Base-by-base conservation (phyloP, 2,888 invertebrate genomes). In the Metopia argyrocephala region DNA sequence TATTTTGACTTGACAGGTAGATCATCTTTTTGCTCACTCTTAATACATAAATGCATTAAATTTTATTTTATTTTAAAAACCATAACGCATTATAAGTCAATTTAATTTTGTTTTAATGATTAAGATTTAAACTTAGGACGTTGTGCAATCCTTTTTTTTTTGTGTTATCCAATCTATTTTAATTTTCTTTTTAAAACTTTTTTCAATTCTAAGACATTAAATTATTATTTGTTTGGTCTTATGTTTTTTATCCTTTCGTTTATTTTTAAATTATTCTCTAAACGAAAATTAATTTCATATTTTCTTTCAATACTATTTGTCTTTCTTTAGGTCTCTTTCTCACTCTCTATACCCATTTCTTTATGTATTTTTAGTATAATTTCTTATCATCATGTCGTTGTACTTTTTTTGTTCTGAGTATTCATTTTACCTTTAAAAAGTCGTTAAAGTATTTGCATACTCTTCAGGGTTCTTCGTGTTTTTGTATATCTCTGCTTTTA, bases 391-490 rank as follows among this genome's bases (percentile, higher is more conserved):
- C 46, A 66, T 75, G 45, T 64, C 68, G 66, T 54, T 15, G 38
- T 61, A 7, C 25, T 45, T 25, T 15, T 70, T 54, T 71, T 69
- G 48, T 52, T 76, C 70, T 52, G 46, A 68, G 64, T 71, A 78
- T 86, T 87, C 87, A 87, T 87, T 87, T 87, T 86, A 87, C 87
- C 87, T 87, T 87, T 87, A 87, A 87, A 87, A 87, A 87, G 87
- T 87, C 87, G 86, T 87, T 87, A 85, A 87, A 87, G 87, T 87
- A 87, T 87, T 87, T 87, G 87, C 87, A 87, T 87, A 87, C 87
- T 86, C 87, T 86, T 85, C 85, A 85, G 71, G 61, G 73, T 64
- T 74, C 69, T 66, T 38, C 52, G 23, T 66, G 15, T 38, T 38
- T 31, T 12, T 31, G 7, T 31, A 3, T 7, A 0, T 31, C 31